Evolutionary conservation across 2,888 invertebrate genomes (phyloP).

Genomic region (Charanyca ferruginea): DNA sequence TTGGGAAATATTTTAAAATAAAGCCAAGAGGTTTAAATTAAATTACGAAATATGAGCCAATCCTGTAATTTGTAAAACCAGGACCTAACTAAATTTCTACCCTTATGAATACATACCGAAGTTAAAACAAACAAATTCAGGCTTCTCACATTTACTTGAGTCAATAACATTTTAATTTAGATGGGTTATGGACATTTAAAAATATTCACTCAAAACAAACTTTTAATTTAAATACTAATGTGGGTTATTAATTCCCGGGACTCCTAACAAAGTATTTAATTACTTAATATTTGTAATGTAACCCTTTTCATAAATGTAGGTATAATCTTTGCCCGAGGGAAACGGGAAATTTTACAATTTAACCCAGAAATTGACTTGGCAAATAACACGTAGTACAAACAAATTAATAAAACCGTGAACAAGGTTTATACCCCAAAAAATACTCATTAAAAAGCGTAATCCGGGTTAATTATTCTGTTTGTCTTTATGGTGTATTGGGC

Average conservation of each 20-base stretch:
- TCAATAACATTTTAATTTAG: neutral
- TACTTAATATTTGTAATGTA: constrained; percentile 7
- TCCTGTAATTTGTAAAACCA: too few relatives aligned
- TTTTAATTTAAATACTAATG: neutral
- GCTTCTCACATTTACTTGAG: neutral
- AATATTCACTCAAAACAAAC: constrained; percentile 18
- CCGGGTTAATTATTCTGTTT: neutral
- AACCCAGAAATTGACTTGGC: neutral
- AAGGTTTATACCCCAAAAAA: neutral
- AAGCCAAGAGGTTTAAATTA: too few relatives aligned
- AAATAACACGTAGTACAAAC: constrained; percentile 14
- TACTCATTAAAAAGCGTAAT: neutral
- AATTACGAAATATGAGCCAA: too few relatives aligned
- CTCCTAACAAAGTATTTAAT: constrained; percentile 19
- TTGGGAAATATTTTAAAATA: too few relatives aligned
- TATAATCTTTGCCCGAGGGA: constrained; percentile 15
- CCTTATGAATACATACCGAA: neutral
- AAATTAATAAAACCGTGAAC: constrained; percentile 6
- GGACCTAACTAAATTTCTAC: too few relatives aligned
- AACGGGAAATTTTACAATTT: neutral
- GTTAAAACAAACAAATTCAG: neutral
- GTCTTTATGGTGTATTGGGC: neutral
- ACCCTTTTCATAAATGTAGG: constrained; percentile 7
- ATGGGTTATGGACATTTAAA: neutral
- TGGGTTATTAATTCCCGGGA: neutral